phyloP scores from a whole-genome alignment of 35 echinoderm and acorn worm species.

The Heliocidaris erythrogramma region DNA sequence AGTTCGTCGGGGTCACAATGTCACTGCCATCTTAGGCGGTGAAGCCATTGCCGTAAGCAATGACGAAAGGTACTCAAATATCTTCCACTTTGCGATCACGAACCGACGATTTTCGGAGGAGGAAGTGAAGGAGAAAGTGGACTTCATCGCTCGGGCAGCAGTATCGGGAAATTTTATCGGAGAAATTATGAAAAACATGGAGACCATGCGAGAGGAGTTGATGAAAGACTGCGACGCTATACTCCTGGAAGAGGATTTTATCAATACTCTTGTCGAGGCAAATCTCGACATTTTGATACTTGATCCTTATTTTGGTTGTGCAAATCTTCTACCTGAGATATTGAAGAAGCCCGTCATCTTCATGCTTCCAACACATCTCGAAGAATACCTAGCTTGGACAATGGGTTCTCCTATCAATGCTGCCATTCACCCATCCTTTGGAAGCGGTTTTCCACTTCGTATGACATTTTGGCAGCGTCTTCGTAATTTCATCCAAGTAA shows the following conservation, averaged over 20 bases:
- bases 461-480: slow-evolving; percentile 7
- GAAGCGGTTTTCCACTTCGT: slow-evolving; percentile 26
- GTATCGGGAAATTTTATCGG: not conserved
- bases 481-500: not conserved
- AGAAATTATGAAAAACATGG: not conserved
- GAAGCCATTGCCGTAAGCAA: slow-evolving; percentile 6
- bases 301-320: not conserved
- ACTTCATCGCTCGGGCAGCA: not conserved
- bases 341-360: not conserved
- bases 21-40: slow-evolving; percentile 56
- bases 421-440: not conserved
- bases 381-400: not conserved
- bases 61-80: slow-evolving; percentile 28
- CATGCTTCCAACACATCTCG: not conserved
- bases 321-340: not conserved
- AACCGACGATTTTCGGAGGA: slow-evolving; percentile 47
- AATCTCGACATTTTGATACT: not conserved
- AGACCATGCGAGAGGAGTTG: not conserved
- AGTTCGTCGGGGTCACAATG: slow-evolving; percentile 40
- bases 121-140: not conserved
- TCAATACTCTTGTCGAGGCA: not conserved
- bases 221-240: not conserved
- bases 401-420: not conserved
- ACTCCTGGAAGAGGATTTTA: not conserved
- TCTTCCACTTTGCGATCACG: slow-evolving; percentile 61